Evolutionary conservation across 2,797 vertebrate genomes (phyloP).

Genomic region (Mallotus villosus): DNA sequence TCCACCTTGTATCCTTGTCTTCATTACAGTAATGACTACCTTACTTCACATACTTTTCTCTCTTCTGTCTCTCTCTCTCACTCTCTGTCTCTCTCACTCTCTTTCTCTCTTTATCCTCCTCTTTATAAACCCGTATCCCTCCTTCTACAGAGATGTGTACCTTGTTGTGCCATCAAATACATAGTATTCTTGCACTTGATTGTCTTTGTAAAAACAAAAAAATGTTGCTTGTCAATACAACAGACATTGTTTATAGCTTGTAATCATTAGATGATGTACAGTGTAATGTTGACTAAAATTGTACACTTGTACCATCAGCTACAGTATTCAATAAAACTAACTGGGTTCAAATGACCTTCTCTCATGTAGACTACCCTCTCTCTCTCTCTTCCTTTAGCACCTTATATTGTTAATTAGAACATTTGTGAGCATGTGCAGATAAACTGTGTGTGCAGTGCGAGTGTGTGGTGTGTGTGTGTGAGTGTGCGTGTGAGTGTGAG

Average conservation of each 20-base stretch:
- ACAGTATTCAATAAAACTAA: slow-evolving; percentile 48
- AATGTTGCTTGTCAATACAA: slow-evolving; percentile 36
- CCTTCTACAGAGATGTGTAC: slow-evolving; percentile 39
- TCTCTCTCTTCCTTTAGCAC: not conserved
- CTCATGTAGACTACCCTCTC: not conserved
- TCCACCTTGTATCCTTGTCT: not conserved
- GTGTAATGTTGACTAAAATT: slow-evolving; percentile 34
- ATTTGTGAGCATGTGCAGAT: slow-evolving; percentile 32
- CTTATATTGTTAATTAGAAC: slow-evolving; percentile 38
- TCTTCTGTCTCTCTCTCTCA: not conserved
- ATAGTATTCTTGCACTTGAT: slow-evolving; percentile 38
- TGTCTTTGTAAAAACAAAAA: slow-evolving; percentile 40
- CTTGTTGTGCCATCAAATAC: slow-evolving; percentile 46
- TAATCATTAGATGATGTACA: slow-evolving; percentile 37
- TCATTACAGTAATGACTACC: slow-evolving; percentile 2
- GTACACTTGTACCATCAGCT: slow-evolving; percentile 27
- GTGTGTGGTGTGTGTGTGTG: not conserved
- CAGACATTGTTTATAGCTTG: slow-evolving; percentile 5
- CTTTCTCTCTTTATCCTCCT: not conserved
- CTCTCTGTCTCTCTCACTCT: not conserved
- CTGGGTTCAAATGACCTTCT: not conserved
- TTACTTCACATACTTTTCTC: not conserved
- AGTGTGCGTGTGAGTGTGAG: not conserved
- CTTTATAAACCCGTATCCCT: slow-evolving; percentile 7
- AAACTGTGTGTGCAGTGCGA: too few species aligned